A percentile compares a stretch with the other conserved stretches of the same genome.
Evolutionary conservation across 1,140 invertebrate species (phyloP).

Genomic region (Drosophila ohnishii): DNA sequence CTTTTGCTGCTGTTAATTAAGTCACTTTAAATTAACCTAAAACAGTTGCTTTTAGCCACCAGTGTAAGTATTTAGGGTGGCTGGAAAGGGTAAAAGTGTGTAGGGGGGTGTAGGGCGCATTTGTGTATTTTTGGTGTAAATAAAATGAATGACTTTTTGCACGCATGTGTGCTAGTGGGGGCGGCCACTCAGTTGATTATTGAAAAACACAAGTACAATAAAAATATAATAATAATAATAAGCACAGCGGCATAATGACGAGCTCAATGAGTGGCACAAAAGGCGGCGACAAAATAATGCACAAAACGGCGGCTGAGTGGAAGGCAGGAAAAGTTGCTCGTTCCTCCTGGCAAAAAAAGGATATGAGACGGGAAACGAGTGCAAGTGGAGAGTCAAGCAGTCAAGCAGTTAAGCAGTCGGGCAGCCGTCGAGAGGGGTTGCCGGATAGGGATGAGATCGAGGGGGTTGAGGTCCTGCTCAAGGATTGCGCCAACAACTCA

Average conservation of each 20-base stretch:
- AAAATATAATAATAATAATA: constrained; percentile 63
- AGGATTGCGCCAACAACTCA: constrained; percentile 77
- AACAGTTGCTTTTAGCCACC: not conserved
- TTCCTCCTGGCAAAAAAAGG: constrained; percentile 4
- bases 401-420: constrained; percentile 10
- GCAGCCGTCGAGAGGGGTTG: not conserved
- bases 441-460: not conserved
- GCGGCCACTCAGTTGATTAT: constrained; percentile 70
- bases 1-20: no score
- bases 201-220: constrained; percentile 77
- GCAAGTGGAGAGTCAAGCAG: constrained; percentile 29
- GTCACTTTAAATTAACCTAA: not conserved
- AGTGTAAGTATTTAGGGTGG: not conserved
- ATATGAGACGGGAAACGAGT: constrained; percentile 37
- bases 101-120: no score
- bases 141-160: constrained; percentile 63
- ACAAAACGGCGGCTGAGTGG: constrained; percentile 14
- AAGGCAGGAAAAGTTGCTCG: not conserved
- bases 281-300: constrained; percentile 37
- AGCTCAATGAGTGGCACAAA: constrained; percentile 53
- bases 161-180: constrained; percentile 65
- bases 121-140: constrained; percentile 40
- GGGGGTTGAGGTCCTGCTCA: constrained; percentile 33
- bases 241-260: constrained; percentile 55
- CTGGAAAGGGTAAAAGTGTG: not conserved